Base-by-base conservation (phyloP, 2,797 vertebrate species). In the Okamejei kenojei region DNA sequence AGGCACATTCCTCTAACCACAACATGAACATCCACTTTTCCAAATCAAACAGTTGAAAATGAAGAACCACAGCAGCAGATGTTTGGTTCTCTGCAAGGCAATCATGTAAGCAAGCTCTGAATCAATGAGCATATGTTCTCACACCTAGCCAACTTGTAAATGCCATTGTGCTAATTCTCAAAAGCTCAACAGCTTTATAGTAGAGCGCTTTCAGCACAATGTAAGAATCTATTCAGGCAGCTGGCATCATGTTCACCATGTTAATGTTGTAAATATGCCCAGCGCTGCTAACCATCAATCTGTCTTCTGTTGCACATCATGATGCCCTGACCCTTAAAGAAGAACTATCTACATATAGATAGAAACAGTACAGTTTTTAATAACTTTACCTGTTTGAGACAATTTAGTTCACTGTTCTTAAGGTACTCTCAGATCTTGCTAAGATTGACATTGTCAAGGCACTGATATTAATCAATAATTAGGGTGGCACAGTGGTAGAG, bases 121-220 rank as follows among this genome's bases (percentile, higher is more conserved):
- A 79, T 79, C 77, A 79, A 79, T 79, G 77, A 79, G 77, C 77
- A 79, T 79, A 79, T 19, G 77, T 79, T 79, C 32, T 79, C 32
- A 79, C 3, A 79, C 32, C 32, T 7, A 35, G 11, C 32, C 77
- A 35, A 11, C 13, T 32, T 32, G 9, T 32, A 78, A 78, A n/a
- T 32, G n/a, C n/a, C 77, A 78, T 11, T 13, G 10, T 32, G 77
- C 77, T 32, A 78, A 78, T n/a, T 35, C n/a, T 38, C 77, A 79
- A 79, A 79, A 79, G 13, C 32, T 35, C 32, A 35, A 35, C 77
- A 38, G 32, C 32, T 79, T 79, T 79, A 38, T 38, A 79, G 13
- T 32, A 19, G 32, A 35, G 32, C 35, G 2, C 13, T 38, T 79
- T 38, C 77, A 35, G 77, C 32, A 79, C 35, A 26, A 7, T 79